Evolutionary conservation across 2,113 vertebrate genomes (phyloP).

Genomic region (Passerina amoena): DNA sequence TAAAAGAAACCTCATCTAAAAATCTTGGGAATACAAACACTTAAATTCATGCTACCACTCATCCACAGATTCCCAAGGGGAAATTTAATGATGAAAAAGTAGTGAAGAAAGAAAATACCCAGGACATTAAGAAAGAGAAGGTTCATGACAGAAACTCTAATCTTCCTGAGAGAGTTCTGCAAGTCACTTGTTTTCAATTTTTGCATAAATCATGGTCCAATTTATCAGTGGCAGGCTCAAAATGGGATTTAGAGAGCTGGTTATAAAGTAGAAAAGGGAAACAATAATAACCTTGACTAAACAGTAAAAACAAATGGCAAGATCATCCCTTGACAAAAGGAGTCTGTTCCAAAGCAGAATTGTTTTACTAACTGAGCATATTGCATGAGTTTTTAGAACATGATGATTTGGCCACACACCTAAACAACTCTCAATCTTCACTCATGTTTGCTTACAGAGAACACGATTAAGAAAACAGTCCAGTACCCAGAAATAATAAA

Average conservation of each 20-base stretch:
- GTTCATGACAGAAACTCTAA: constrained; percentile 9
- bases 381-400: background rate
- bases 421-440: background rate
- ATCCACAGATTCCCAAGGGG: constrained; percentile 35
- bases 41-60: constrained; percentile 20
- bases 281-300: constrained; percentile 19
- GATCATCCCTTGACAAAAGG: background rate
- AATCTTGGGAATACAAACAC: constrained; percentile 40
- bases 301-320: background rate
- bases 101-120: constrained; percentile 24
- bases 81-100: constrained; percentile 17
- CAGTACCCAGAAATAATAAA: background rate
- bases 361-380: background rate
- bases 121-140: background rate
- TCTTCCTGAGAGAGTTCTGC: constrained; percentile 37
- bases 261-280: constrained; percentile 10
- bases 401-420: background rate
- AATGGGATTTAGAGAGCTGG: constrained; percentile 39
- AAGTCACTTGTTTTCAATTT: constrained; percentile 45
- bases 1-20: constrained; percentile 54
- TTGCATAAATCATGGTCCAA: constrained; percentile 64
- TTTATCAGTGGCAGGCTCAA: constrained; percentile 46
- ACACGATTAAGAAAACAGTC: background rate
- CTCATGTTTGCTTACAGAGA: background rate
- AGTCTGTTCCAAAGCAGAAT: background rate